These are phyloP conservation scores for Lepidostoma basale DNA, from an alignment of 1,140 invertebrate species.

Conservation along the genomic window DNA sequence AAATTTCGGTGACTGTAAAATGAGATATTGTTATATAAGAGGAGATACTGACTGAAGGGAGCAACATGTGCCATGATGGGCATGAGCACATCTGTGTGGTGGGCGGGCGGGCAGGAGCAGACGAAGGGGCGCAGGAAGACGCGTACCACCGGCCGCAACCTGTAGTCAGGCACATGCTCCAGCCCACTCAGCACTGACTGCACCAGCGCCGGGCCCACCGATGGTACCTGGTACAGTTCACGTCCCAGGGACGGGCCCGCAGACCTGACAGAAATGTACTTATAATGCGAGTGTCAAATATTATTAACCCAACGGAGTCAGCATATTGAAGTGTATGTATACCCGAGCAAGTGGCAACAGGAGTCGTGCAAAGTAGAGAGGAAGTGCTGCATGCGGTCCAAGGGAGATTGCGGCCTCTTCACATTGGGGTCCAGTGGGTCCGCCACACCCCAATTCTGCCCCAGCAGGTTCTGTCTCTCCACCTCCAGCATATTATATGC, in stretches of 20 bases:
- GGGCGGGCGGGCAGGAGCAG: conserved; percentile 79
- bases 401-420: conserved; percentile 59
- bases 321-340: conserved; percentile 31
- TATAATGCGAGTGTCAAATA: too few species aligned
- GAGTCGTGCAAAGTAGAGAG: conserved; percentile 72
- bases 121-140: conserved; percentile 87
- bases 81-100: conserved; percentile 75
- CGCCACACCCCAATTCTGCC: conserved; percentile 58
- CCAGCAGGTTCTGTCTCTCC: conserved; percentile 72
- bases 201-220: conserved; percentile 66
- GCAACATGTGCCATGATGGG: conserved; percentile 78
- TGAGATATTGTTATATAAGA: neutral
- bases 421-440: conserved; percentile 57
- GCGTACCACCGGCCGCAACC: conserved; percentile 80
- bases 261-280: conserved; percentile 52
- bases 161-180: conserved; percentile 82
- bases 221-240: conserved; percentile 78
- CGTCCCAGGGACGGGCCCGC: conserved; percentile 79
- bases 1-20: neutral
- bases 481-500: conserved; percentile 73
- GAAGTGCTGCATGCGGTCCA: conserved; percentile 84
- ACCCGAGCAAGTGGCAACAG: conserved; percentile 79
- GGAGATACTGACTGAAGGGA: conserved; percentile 76
- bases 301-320: neutral
- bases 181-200: conserved; percentile 69